These are phyloP conservation scores for Liolophura sinensis DNA, from an alignment of 1,140 invertebrate species.

Conservation along the genomic window DNA sequence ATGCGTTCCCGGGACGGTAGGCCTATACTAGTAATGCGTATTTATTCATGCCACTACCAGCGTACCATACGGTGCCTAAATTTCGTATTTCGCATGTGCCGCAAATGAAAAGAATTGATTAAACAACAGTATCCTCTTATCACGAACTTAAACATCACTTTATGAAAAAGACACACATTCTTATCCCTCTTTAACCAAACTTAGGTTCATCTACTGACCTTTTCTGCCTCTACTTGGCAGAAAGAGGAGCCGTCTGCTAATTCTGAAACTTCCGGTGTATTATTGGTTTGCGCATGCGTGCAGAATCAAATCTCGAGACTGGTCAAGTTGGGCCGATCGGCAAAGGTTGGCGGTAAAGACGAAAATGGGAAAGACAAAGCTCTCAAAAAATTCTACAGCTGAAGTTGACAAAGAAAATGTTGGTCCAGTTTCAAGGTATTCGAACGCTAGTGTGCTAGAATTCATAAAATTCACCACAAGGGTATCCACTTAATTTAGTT, in stretches of 20 bases:
- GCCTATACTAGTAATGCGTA: no score
- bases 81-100: no score
- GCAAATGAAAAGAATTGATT: no score
- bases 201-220: neutral
- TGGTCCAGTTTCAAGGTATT: constrained; percentile 18
- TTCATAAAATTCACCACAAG: no score
- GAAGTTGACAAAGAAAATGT: constrained; percentile 25
- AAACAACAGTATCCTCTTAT: no score
- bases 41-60: no score
- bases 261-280: constrained; percentile 5
- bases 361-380: constrained; percentile 13
- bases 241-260: neutral
- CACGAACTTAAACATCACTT: no score
- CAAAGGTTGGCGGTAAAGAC: no score
- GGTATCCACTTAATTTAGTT: no score
- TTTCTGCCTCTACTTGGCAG: neutral
- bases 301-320: constrained; percentile 5
- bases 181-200: constrained; percentile 18
- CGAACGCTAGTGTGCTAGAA: neutral
- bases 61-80: no score
- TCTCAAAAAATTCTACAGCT: constrained; percentile 10
- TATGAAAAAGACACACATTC: no score
- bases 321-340: neutral
- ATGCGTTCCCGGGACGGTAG: no score
- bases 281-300: constrained; percentile 5